A percentile compares a stretch with the other conserved stretches of the same genome.
These are phyloP conservation scores for Leptinotarsa defecta DNA, from an alignment of 1,140 invertebrate genomes.

Conservation along the genomic window DNA sequence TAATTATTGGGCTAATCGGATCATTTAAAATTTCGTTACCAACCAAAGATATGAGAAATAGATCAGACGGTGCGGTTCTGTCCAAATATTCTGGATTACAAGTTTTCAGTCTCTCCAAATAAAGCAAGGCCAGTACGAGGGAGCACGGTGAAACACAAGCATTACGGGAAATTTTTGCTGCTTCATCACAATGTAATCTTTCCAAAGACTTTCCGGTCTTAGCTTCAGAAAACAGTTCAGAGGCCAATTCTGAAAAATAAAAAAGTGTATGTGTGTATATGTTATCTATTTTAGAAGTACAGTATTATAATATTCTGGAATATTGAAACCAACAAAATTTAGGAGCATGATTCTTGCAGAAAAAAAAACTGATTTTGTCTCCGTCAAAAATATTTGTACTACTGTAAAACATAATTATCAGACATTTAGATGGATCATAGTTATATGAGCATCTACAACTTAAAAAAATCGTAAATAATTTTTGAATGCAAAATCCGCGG, in stretches of 20 bases:
- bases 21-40: conserved; percentile 41
- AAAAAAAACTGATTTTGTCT: too few species aligned
- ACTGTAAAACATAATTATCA: not conserved
- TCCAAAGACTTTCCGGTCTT: conserved; percentile 74
- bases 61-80: conserved; percentile 80
- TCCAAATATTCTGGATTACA: conserved; percentile 83
- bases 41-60: conserved; percentile 92
- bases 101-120: conserved; percentile 81
- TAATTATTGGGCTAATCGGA: conserved; percentile 7
- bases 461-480: too few species aligned
- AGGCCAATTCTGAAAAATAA: conserved; percentile 74
- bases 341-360: too few species aligned
- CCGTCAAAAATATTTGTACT: too few species aligned
- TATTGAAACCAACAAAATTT: not conserved
- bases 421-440: not conserved
- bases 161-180: conserved; percentile 75
- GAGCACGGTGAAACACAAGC: conserved; percentile 87
- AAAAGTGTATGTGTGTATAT: not conserved
- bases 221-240: conserved; percentile 77
- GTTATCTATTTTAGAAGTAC: not conserved
- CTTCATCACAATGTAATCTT: conserved; percentile 77
- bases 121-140: conserved; percentile 81
- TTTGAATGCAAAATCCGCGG: too few species aligned
- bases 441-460: not conserved
- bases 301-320: not conserved